Percentiles rank a stretch among this genome's conserved stretches.
These are phyloP conservation scores for Lissocephala sabroskyi DNA, from an alignment of 2,888 invertebrate species.

Conservation along the genomic window DNA sequence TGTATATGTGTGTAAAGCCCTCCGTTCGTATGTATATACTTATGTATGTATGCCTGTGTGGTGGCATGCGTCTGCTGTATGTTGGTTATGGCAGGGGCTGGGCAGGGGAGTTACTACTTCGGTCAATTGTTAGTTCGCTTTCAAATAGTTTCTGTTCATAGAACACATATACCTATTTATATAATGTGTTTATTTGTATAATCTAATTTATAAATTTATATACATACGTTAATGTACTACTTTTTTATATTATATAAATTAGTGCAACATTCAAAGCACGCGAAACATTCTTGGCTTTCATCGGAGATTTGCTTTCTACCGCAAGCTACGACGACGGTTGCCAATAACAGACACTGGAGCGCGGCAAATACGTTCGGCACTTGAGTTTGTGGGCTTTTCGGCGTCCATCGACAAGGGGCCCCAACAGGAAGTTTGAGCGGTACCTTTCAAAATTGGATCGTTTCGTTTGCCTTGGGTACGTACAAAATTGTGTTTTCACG, in stretches of 20 bases:
- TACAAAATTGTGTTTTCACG: no score
- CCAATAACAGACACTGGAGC: conserved; percentile 15
- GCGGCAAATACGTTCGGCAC: conserved; percentile 7
- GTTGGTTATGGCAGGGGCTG: background rate
- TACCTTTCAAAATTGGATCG: background rate
- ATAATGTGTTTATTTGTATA: background rate
- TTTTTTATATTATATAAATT: conserved; percentile 41
- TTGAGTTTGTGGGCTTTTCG: background rate
- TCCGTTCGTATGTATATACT: background rate
- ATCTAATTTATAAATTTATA: conserved; percentile 2
- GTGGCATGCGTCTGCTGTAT: conserved; percentile 1
- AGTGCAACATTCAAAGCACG: conserved; percentile 34
- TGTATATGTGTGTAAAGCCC: background rate
- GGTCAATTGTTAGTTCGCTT: conserved; percentile 3
- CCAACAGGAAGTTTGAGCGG: background rate
- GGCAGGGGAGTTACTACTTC: background rate
- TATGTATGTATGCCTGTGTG: background rate
- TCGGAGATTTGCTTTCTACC: conserved; percentile 30
- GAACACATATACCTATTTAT: conserved; percentile 5
- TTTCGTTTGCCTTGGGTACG: conserved; percentile 8
- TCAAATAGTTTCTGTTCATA: conserved; percentile 7
- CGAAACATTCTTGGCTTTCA: conserved; percentile 33
- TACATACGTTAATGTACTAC: conserved; percentile 4
- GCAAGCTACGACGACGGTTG: conserved; percentile 37
- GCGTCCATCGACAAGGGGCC: background rate